phyloP scores from a whole-genome alignment of 2,797 vertebrate species.

The Varecia variegata region DNA sequence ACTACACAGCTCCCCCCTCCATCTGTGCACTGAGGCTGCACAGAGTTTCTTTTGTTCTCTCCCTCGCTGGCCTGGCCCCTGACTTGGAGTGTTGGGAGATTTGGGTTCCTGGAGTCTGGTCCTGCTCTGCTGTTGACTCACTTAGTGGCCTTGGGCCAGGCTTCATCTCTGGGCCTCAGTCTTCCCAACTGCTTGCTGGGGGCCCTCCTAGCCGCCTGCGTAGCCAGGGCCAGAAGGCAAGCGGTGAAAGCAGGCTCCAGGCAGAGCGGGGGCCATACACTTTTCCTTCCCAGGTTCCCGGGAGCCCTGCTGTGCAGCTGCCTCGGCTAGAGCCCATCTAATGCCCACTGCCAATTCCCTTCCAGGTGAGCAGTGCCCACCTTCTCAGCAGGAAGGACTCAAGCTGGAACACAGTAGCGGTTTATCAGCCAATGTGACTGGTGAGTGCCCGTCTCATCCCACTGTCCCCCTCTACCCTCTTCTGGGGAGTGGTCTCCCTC shows the following conservation, averaged over 20 bases:
- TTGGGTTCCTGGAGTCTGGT: background rate
- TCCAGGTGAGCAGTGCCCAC: slow-evolving; percentile 80
- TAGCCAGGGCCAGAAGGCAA: background rate
- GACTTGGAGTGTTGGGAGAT: background rate
- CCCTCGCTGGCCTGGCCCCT: background rate
- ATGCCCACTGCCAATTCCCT: background rate
- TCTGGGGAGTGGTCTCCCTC: background rate
- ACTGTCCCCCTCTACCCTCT: background rate
- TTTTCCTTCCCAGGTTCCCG: background rate
- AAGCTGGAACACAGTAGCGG: slow-evolving; percentile 69
- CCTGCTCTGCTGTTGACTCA: background rate
- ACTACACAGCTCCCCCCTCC: background rate
- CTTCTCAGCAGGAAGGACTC: slow-evolving; percentile 83
- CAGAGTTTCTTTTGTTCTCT: background rate
- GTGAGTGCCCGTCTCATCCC: slow-evolving; percentile 65
- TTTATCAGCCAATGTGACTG: slow-evolving; percentile 81
- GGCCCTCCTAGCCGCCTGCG: background rate
- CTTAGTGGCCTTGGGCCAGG: background rate
- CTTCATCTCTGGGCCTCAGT: slow-evolving; percentile 20
- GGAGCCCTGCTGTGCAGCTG: accelerated
- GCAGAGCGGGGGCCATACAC: background rate
- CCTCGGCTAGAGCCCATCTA: background rate
- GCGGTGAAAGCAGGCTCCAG: background rate
- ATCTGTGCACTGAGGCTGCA: background rate
- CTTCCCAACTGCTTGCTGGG: background rate